A percentile compares a stretch with the other conserved stretches of the same genome.
phyloP scores from a whole-genome alignment of 2,888 invertebrate genomes.

The Sinohyriopsis cumingii region DNA sequence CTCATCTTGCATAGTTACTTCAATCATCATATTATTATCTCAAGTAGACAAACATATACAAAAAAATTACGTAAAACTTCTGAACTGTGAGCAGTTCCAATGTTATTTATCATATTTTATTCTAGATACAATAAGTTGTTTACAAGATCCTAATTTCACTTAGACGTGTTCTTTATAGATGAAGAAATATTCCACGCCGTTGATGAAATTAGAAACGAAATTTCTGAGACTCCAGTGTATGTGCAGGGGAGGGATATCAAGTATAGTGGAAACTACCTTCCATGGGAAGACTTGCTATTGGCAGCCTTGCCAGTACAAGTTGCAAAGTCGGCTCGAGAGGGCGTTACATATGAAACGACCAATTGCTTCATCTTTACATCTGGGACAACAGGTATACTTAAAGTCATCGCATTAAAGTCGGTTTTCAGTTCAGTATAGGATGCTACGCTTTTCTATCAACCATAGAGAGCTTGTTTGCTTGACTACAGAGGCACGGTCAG shows the following conservation, averaged over 20 bases:
- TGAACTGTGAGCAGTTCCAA: too few species aligned
- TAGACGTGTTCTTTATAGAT: slow-evolving; percentile 29
- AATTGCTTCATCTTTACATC: slow-evolving; percentile 97
- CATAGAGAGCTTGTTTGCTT: too few species aligned
- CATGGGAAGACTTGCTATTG: slow-evolving; percentile 52
- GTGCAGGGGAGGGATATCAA: slow-evolving; percentile 37
- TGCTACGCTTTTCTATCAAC: too few species aligned
- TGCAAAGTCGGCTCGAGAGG: slow-evolving; percentile 30
- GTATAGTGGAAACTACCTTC: slow-evolving; percentile 29
- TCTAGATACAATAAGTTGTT: too few species aligned
- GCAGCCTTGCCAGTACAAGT: slow-evolving; percentile 35
- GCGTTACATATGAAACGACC: slow-evolving; percentile 45
- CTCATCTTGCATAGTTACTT: too few species aligned
- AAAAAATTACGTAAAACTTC: too few species aligned
- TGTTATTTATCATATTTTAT: too few species aligned
- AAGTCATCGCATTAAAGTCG: too few species aligned
- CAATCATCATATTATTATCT: too few species aligned
- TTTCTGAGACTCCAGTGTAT: slow-evolving; percentile 45
- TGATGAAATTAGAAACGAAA: slow-evolving; percentile 41
- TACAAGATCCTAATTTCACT: background rate
- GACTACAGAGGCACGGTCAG: too few species aligned
- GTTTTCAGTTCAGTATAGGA: too few species aligned
- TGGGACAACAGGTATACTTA: slow-evolving; percentile 61
- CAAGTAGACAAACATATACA: too few species aligned
- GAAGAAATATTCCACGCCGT: slow-evolving; percentile 50